A percentile compares a stretch with the other conserved stretches of the same genome.
phyloP scores from a whole-genome alignment of 2,797 vertebrate species.

The Diplodus puntazzo region DNA sequence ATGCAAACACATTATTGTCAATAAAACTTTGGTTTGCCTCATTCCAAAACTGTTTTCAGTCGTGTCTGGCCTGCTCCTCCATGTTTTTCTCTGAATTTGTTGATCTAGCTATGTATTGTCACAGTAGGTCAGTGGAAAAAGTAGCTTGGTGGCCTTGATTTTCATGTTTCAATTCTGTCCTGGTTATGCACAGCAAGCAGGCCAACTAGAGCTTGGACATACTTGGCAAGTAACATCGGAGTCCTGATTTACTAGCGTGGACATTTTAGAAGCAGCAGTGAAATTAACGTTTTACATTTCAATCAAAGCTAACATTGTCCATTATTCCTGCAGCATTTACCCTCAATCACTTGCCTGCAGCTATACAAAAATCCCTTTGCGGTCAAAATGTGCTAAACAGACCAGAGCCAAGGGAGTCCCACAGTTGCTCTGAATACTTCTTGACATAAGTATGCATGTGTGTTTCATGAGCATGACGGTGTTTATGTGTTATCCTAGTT shows the following conservation, averaged over 20 bases:
- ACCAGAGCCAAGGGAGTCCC: not conserved
- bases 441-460: not conserved
- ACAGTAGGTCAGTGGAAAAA: constrained; percentile 36
- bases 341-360: constrained; percentile 1
- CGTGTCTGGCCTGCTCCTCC: not conserved
- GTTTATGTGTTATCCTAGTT: constrained; percentile 11
- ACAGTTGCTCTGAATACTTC: constrained; percentile 13
- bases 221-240: not conserved
- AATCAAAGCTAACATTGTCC: constrained; percentile 18
- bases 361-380: not conserved
- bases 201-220: constrained; percentile 1
- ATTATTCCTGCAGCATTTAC: constrained; percentile 16
- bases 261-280: constrained; percentile 7
- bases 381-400: constrained; percentile 4
- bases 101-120: constrained; percentile 4
- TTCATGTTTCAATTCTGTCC: constrained; percentile 26
- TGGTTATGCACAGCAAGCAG: constrained; percentile 5
- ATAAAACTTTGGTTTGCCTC: not conserved
- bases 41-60: constrained; percentile 5
- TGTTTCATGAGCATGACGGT: not conserved
- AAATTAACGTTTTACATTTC: constrained; percentile 18
- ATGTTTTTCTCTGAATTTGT: constrained; percentile 8
- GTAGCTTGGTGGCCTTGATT: constrained; percentile 37
- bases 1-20: not conserved
- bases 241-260: constrained; percentile 14